These are phyloP conservation scores for Promerops cafer DNA, from an alignment of 2,113 vertebrate species.

Conservation along the genomic window DNA sequence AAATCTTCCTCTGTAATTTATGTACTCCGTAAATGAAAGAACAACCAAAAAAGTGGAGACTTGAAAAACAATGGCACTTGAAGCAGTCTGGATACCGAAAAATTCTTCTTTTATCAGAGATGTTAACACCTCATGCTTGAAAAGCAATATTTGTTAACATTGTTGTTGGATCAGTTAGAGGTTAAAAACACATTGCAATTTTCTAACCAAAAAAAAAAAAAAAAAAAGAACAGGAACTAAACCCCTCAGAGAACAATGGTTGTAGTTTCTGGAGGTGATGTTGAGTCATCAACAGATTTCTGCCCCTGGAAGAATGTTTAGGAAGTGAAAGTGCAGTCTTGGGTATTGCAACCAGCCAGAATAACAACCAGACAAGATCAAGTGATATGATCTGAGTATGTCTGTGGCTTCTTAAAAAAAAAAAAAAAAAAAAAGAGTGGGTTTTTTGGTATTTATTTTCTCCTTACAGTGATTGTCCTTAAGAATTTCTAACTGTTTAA, in stretches of 20 bases:
- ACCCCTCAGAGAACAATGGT: neutral
- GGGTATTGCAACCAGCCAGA: neutral
- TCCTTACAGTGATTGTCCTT: neutral
- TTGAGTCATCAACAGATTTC: slow-evolving; percentile 42
- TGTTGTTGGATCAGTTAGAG: neutral
- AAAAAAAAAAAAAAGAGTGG: neutral
- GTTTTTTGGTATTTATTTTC: neutral
- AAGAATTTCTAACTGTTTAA: neutral
- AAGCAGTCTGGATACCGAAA: neutral
- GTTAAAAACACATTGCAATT: neutral
- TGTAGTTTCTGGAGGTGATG: slow-evolving; percentile 35
- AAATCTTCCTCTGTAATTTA: neutral
- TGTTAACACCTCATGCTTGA: neutral
- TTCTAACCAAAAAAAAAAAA: neutral
- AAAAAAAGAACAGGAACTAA: slow-evolving; percentile 48
- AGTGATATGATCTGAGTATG: slow-evolving; percentile 9
- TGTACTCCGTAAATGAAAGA: neutral
- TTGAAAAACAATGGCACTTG: neutral
- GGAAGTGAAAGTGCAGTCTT: slow-evolving; percentile 64
- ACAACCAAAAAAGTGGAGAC: neutral
- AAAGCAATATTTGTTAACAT: neutral
- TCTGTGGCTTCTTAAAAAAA: neutral
- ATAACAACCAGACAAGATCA: slow-evolving; percentile 28
- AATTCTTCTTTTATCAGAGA: neutral
- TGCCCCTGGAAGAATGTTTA: neutral